Base-by-base conservation (phyloP, 1,140 invertebrate genomes). In the Bombus ignitus region DNA sequence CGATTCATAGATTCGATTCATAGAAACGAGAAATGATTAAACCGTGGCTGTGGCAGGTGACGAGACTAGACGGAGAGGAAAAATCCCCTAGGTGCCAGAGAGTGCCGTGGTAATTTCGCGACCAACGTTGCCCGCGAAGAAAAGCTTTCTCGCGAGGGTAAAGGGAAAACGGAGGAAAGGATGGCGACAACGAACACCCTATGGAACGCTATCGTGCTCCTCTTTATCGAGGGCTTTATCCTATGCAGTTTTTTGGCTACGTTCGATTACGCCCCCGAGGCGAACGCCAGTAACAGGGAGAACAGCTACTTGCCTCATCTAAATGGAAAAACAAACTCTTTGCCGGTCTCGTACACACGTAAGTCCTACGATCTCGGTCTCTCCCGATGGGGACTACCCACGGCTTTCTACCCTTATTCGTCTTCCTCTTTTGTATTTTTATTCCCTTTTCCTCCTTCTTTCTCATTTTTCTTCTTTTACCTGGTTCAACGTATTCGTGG, bases 171-270 rank as follows among this genome's bases (percentile, higher is more conserved):
- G 25, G 42, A 47, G 1, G 9, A 35, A 68, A 8, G 22, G 10
- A 77, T 59, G 79, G 90, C 88, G 88, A 88, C 86, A n/a, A 89
- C 68, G 18, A 42, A 42, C 39, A 42, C 10, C 74, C 81, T 88
- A 65, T 88, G 74, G 47, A 90, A 91, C 35, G 92, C 92, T 53
- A 93, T 94, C 76, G 85, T 90, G 32, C 88, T 95, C 62, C 87
- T 94, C 77, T 93, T 94, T 87, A 86, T 94, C 87, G 90, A 95
- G 80, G 93, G 92, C 62, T 93, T 95, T 84, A 85, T 95, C 75
- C 84, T 94, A n/a, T 93, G 93, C 80, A 92, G 92, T 77, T 94
- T 95, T 92, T 89, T 94, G 84, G 84, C 89, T 44, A 87, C 83
- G 81, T 94, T 93, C 91, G 92, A 94, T 92, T 94, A 95, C 83